Evolutionary conservation across 1,140 invertebrate genomes (phyloP).

Genomic region (Argopecten irradians): DNA sequence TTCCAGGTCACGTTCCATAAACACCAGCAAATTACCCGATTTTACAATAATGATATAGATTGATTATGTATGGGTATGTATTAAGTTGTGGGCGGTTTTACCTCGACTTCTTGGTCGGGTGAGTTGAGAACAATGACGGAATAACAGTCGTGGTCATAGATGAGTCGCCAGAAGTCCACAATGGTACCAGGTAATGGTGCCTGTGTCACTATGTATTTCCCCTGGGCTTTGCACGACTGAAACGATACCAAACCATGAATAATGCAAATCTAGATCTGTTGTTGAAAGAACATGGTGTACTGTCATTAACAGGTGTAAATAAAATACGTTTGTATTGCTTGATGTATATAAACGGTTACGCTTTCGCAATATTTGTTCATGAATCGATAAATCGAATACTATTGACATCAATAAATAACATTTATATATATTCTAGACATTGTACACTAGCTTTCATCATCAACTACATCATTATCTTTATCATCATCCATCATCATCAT

Average conservation of each 20-base stretch:
- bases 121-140: slow-evolving; percentile 60
- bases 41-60: neutral
- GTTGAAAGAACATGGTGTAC: neutral
- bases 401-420: too few relatives aligned
- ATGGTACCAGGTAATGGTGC: slow-evolving; percentile 64
- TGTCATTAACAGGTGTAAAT: neutral
- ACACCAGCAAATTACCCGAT: neutral
- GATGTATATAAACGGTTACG: neutral
- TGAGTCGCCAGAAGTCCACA: slow-evolving; percentile 69
- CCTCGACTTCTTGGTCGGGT: slow-evolving; percentile 57
- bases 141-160: slow-evolving; percentile 65
- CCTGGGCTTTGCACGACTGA: slow-evolving; percentile 31
- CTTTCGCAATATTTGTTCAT: neutral
- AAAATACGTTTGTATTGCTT: neutral
- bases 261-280: neutral
- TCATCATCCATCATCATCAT: too few relatives aligned
- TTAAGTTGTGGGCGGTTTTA: slow-evolving; percentile 20
- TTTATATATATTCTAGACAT: too few relatives aligned
- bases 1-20: neutral
- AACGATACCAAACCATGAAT: neutral
- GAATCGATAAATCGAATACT: neutral
- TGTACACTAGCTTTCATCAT: too few relatives aligned
- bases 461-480: too few relatives aligned
- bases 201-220: slow-evolving; percentile 67
- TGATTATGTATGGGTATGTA: neutral